Evolutionary conservation across 2,113 vertebrate genomes (phyloP), one percentile per base, ranked within the genome.

Genomic region (Chamaetylas fuelleborni): DNA sequence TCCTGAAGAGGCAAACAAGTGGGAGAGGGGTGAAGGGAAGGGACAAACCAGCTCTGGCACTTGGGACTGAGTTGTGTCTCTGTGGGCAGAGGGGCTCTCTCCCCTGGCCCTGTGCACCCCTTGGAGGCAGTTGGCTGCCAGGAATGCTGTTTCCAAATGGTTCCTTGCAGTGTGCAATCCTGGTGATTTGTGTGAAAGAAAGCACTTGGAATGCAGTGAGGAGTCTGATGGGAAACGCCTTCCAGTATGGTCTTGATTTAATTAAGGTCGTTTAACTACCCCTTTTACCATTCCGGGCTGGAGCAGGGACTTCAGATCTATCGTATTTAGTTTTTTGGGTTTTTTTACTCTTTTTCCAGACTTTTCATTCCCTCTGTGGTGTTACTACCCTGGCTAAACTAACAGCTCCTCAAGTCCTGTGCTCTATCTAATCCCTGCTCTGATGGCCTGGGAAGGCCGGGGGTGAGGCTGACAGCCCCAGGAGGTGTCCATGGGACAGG

Each of bases 361-460:
- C 10, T 10, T 51, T 43, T 23, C 17, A 7, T 51, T 77, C 14
- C 12, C 14, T 28, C 26, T 53, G 17, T 16, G 26, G 11, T 33
- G 33, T 43, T 42, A 23, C 9, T 60, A 28, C 29, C 20, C 29
- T 54, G 14, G 28, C 19, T 29, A 19, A 76, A n/a, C 11, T 33
- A 28, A 10, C 26, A 53, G 12, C 6, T 22, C 24, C 64, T 28
- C 3, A 1, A 48, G 24, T 17, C 34, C 17, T 20, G 40, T 36
- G 33, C 29, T 42, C 19, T 33, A 4, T 34, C 8, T 19, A 23
- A 17, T 17, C n/a, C 26, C 53, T 15, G 25, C 31, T 36, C 14
- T 31, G 33, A 8, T 0, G 1, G 51, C 40, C 20, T 11, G 48
- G 62, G 13, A 56, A 17, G n/a, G 56, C 29, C 0, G 1, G 18